Conservation (phyloP, 2,888 invertebrate species). For the Epinotia brunnichana region DNA sequence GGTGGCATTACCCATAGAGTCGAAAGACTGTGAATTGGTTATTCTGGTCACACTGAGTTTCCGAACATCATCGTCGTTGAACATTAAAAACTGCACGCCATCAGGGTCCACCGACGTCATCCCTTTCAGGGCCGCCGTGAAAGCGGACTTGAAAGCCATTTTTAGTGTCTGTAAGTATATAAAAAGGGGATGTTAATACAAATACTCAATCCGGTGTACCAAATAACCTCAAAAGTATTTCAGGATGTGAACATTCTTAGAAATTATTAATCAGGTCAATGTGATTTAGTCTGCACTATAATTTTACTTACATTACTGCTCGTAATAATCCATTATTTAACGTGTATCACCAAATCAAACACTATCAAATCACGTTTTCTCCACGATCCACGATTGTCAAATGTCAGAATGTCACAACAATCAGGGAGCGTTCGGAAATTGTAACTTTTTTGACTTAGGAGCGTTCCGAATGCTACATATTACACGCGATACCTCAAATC, state of each 20-base stretch:
- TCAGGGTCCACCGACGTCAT: slow-evolving; percentile 72
- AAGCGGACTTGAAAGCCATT: slow-evolving; percentile 68
- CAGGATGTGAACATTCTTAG: neutral
- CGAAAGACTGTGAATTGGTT: slow-evolving; percentile 90
- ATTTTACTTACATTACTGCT: slow-evolving; percentile 23
- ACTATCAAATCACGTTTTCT: slow-evolving; percentile 25
- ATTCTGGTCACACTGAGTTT: slow-evolving; percentile 92
- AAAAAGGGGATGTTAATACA: neutral
- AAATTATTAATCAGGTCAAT: neutral
- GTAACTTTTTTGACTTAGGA: too few relatives aligned
- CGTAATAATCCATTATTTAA: slow-evolving; percentile 20
- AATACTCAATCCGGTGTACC: neutral
- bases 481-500: too few relatives aligned
- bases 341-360: slow-evolving; percentile 1
- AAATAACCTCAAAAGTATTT: slow-evolving; percentile 30
- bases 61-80: slow-evolving; percentile 89
- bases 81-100: slow-evolving; percentile 87
- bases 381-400: neutral
- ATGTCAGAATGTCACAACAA: too few relatives aligned
- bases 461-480: too few relatives aligned
- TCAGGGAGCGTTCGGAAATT: too few relatives aligned
- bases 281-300: too few relatives aligned
- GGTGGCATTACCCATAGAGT: slow-evolving; percentile 91
- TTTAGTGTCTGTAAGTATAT: slow-evolving; percentile 44
- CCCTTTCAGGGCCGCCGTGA: slow-evolving; percentile 61